Conservation (phyloP, 2,888 invertebrate genomes). For the Eupithecia inturbata region DNA sequence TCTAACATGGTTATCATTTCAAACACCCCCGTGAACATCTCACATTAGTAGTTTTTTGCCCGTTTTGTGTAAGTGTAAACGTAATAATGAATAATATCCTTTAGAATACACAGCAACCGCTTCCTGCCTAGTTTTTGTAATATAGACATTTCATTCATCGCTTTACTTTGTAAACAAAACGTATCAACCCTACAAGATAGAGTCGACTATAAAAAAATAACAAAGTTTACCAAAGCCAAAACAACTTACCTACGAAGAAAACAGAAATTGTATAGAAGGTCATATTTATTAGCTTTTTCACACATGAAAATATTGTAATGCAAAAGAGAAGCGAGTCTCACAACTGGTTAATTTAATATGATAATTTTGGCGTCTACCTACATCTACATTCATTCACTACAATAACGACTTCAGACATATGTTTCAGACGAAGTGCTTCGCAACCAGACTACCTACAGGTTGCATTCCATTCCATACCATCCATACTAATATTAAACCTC, state of each 20-base stretch:
- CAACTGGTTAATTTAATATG: neutral
- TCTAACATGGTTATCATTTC: neutral
- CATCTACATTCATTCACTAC: neutral
- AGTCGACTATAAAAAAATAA: neutral
- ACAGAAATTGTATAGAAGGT: neutral
- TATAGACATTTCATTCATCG: slow-evolving; percentile 16
- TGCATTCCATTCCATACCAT: too few species aligned
- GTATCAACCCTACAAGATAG: neutral
- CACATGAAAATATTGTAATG: neutral
- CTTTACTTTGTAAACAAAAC: slow-evolving; percentile 14
- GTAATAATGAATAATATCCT: slow-evolving; percentile 13
- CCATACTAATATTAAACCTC: too few species aligned
- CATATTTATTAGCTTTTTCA: neutral
- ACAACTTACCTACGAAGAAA: neutral
- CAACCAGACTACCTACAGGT: neutral
- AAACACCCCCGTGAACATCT: neutral
- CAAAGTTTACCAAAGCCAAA: neutral
- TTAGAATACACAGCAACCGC: slow-evolving; percentile 15
- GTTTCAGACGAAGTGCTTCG: neutral
- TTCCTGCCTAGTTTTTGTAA: slow-evolving; percentile 25
- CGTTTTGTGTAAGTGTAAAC: neutral
- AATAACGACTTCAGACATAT: neutral
- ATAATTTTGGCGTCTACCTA: neutral
- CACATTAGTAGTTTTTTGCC: slow-evolving; percentile 2
- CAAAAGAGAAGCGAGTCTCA: too few species aligned